Conservation (phyloP, 2,797 vertebrate genomes). For the Kryptolebias ocellatus region DNA sequence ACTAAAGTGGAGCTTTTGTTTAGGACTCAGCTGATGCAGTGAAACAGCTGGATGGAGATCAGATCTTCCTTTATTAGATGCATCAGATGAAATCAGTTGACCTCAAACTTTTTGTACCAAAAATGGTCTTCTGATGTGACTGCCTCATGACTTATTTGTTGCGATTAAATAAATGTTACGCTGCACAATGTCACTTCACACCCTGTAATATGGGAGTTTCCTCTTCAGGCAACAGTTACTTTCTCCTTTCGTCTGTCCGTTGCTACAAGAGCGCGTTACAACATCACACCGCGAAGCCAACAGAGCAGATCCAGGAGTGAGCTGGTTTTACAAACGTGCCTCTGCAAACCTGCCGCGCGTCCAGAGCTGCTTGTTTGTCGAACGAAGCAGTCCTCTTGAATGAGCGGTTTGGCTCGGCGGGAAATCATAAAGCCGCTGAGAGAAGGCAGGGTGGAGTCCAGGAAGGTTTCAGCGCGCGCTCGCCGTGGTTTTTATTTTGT, state of each 20-base stretch:
- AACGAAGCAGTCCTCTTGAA: not conserved
- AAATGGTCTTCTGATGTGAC: too few species aligned
- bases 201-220: conserved; percentile 59
- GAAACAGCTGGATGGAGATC: conserved; percentile 60
- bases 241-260: conserved; percentile 65
- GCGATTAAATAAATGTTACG: conserved; percentile 54
- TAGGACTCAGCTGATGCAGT: conserved; percentile 15
- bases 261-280: conserved; percentile 38
- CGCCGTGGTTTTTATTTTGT: conserved; percentile 44
- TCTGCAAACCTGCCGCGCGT: not conserved
- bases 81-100: conserved; percentile 29
- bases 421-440: conserved; percentile 4
- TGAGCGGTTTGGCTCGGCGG: not conserved
- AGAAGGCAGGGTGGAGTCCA: conserved; percentile 53
- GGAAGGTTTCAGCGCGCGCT: conserved; percentile 47
- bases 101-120: too few species aligned
- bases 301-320: conserved; percentile 22
- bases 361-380: not conserved
- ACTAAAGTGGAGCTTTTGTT: conserved; percentile 23
- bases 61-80: conserved; percentile 32
- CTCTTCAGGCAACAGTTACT: conserved; percentile 58
- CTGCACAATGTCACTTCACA: conserved; percentile 65
- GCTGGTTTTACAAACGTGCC: not conserved
- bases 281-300: conserved; percentile 38
- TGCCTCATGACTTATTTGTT: not conserved